Conservation (phyloP, 2,113 vertebrate genomes). For the Trochalopteron elliotii region DNA sequence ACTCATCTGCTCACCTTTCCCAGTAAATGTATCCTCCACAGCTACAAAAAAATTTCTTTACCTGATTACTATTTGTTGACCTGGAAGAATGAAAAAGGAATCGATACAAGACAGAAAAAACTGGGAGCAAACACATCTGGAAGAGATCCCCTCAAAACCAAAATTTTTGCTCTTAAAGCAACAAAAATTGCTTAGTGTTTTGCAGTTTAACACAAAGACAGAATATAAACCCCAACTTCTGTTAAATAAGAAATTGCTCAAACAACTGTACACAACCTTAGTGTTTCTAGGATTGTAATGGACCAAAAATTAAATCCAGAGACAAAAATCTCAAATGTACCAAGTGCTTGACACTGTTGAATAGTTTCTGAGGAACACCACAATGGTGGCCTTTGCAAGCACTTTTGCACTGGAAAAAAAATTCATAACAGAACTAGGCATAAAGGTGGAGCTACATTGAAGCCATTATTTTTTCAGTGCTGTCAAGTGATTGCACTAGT, state of each 20-base stretch:
- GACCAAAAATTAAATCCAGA: background rate
- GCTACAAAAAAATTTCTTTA: constrained; percentile 3
- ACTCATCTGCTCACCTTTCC: constrained; percentile 44
- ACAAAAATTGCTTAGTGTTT: constrained; percentile 8
- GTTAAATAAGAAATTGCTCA: background rate
- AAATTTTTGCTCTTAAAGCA: background rate
- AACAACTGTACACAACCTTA: background rate
- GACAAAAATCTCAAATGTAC: background rate
- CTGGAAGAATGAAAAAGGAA: constrained; percentile 15
- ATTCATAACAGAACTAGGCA: background rate
- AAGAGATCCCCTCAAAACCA: background rate
- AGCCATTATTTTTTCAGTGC: background rate
- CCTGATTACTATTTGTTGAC: background rate
- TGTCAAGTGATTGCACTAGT: background rate
- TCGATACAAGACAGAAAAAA: constrained; percentile 6
- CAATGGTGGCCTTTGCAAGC: background rate
- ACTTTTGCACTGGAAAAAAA: background rate
- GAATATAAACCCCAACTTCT: background rate
- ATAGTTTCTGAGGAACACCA: background rate
- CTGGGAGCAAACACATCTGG: constrained; percentile 11
- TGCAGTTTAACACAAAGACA: constrained; percentile 2
- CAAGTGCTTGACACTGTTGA: background rate
- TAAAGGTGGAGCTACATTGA: constrained; percentile 37
- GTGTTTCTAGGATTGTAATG: background rate
- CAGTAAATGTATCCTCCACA: background rate